Percentiles rank a stretch among this genome's conserved stretches.
These are phyloP conservation scores for Nettapus auritus DNA, from an alignment of 2,113 vertebrate species.

Conservation along the genomic window DNA sequence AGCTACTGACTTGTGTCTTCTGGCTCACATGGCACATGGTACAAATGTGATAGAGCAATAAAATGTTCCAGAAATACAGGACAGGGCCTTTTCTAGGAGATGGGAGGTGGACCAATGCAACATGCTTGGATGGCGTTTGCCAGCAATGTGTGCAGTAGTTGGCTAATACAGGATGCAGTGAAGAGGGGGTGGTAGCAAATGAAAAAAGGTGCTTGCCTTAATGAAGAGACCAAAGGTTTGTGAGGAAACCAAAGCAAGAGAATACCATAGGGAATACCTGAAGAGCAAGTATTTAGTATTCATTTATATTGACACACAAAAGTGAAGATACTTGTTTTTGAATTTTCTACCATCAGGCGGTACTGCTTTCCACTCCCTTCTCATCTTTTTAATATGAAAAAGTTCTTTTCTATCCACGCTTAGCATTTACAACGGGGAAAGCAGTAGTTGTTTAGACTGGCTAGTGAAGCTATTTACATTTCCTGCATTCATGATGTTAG, in stretches of 20 bases:
- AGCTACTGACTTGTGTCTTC: not conserved
- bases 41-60: not conserved
- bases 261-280: not conserved
- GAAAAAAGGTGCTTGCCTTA: not conserved
- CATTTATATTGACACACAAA: not conserved
- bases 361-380: not conserved
- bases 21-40: not conserved
- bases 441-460: not conserved
- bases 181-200: not conserved
- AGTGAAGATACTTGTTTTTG: accelerated
- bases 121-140: not conserved
- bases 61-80: not conserved
- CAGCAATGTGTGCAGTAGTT: not conserved
- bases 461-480: not conserved
- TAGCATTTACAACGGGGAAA: not conserved
- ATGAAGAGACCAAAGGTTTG: not conserved
- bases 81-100: not conserved
- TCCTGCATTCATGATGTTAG: not conserved
- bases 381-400: not conserved
- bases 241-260: not conserved
- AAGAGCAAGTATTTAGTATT: not conserved
- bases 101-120: too few species aligned
- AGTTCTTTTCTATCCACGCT: not conserved
- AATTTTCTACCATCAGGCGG: not conserved
- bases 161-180: not conserved